phyloP scores from a whole-genome alignment of 2,113 vertebrate genomes.

The Sylvilagus bachmani region DNA sequence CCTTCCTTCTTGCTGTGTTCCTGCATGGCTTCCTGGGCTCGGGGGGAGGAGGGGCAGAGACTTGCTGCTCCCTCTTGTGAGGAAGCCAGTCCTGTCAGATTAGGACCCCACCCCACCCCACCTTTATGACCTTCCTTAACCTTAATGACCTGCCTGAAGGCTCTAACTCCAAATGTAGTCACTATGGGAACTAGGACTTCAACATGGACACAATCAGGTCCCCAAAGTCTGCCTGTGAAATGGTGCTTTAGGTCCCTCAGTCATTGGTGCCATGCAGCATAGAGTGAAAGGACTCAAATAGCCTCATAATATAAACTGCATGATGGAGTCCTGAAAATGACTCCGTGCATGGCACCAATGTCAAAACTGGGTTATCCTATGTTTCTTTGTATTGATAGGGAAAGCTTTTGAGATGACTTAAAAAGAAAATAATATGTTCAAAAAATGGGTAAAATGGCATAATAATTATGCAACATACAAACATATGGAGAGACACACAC shows the following conservation, averaged over 20 bases:
- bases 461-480: neutral
- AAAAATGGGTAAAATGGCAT: neutral
- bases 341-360: neutral
- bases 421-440: neutral
- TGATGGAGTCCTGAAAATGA: neutral
- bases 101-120: rapidly evolving
- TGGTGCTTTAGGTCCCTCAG: neutral
- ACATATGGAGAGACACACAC: neutral
- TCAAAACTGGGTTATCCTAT: neutral
- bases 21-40: neutral
- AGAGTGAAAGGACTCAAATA: neutral
- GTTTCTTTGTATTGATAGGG: neutral
- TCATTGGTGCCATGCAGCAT: neutral
- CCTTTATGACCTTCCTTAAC: neutral
- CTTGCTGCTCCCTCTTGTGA: neutral
- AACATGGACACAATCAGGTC: neutral
- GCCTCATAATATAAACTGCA: neutral
- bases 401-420: neutral
- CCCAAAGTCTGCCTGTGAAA: neutral
- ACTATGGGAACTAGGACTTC: neutral
- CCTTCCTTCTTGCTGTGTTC: neutral
- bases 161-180: neutral
- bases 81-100: neutral
- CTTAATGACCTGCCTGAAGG: neutral
- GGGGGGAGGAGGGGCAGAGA: rapidly evolving